Evolutionary conservation across 2,888 invertebrate species (phyloP).

Genomic region (Tuberolachnus salignus): DNA sequence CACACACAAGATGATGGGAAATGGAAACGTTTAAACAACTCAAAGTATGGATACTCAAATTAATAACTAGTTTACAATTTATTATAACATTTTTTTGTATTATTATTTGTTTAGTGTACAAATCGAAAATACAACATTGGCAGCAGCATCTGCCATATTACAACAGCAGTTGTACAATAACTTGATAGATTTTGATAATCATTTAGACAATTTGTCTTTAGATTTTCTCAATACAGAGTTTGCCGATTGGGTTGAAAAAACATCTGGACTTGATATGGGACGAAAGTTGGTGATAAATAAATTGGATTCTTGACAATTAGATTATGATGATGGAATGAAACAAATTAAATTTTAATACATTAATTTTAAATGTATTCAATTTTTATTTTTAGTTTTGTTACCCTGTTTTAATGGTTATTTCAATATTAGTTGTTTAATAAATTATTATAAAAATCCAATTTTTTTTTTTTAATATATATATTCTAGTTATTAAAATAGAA

Average conservation of each 20-base stretch:
- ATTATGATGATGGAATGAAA: conserved; percentile 53
- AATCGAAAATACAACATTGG: conserved; percentile 66
- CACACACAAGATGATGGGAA: conserved; percentile 75
- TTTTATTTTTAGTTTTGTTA: too few relatives aligned
- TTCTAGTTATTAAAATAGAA: too few relatives aligned
- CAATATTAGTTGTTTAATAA: not conserved
- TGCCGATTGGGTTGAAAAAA: conserved; percentile 28
- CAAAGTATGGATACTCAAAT: conserved; percentile 62
- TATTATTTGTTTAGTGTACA: conserved; percentile 57
- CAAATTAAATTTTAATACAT: conserved; percentile 51
- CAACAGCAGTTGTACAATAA: conserved; percentile 71
- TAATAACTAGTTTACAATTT: not conserved
- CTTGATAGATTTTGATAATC: conserved; percentile 96
- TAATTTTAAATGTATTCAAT: conserved; percentile 19
- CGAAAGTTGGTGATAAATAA: conserved; percentile 33
- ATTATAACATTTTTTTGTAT: not conserved
- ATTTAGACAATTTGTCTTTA: conserved; percentile 84
- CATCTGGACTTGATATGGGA: conserved; percentile 25
- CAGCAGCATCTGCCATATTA: conserved; percentile 74
- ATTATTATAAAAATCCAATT: not conserved
- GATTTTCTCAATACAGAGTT: conserved; percentile 71
- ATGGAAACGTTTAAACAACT: conserved; percentile 72
- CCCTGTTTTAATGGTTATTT: not conserved
- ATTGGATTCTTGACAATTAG: conserved; percentile 52
- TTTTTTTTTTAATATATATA: not conserved